Base-by-base conservation (phyloP, 2,888 invertebrate genomes). In the Brenthis ino region DNA sequence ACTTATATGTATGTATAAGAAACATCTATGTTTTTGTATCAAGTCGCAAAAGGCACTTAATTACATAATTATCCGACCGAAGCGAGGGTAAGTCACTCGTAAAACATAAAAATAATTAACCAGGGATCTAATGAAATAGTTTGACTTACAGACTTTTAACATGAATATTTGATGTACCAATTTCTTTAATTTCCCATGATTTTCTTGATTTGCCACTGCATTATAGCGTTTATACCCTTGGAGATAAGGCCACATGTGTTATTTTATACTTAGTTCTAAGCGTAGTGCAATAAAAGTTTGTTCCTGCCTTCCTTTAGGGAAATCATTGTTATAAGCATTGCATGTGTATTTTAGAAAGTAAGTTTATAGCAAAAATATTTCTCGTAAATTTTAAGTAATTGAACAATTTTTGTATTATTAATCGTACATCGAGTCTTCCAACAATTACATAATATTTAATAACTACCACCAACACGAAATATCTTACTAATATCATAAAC, bases 91-190 rank as follows among this genome's bases (percentile, higher is more conserved):
- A 58, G 28, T 43, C 11, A 43, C 37, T 43, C 37, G 37, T 43
- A 50, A 50, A 13, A 1, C 3, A 14, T 14, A n/a, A 60, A 50
- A 60, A 50, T 50, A 50, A 60, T 60, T 60, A 60, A n/a, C 50
- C 48, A 28, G 50, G 6, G 2, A 14, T 5, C 20, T 13, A 28
- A 63, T 65, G 28, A 56, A 64, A 50, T 60, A 65, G 48, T 57
- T 43, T 16, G n/a, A 47, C 37, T 54, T 47, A 53, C 13, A 37
- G 48, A 8, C 51, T 55, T 61, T 47, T 43, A 51, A 60, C 57
- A 57, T 72, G 33, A 66, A 71, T 71, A 64, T 69, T 72, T 67
- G 56, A 71, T 71, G 57, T 47, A 57, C 50, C 67, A 74, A 74
- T 70, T 65, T 65, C 72, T 72, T 72, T 74, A 72, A 51, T 66